phyloP scores from a whole-genome alignment of 2,797 vertebrate species.

The Spea hammondii region DNA sequence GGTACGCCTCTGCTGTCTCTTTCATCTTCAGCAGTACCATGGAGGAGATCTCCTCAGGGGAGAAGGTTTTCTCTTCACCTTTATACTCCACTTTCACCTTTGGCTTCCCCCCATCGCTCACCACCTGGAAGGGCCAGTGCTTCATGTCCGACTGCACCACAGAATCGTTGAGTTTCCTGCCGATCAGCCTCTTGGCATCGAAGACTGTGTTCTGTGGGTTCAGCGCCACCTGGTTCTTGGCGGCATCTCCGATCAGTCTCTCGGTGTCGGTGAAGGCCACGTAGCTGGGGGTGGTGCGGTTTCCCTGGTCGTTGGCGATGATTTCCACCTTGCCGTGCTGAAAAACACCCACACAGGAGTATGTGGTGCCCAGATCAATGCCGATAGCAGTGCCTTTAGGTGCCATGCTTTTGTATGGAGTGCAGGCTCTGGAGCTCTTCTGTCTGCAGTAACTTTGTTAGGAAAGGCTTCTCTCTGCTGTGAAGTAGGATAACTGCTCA shows the following conservation, averaged over 20 bases:
- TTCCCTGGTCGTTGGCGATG: too few species aligned
- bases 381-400: slow-evolving; percentile 11
- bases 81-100: slow-evolving; percentile 50
- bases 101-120: slow-evolving; percentile 40
- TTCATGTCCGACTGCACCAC: slow-evolving; percentile 34
- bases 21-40: slow-evolving; percentile 54
- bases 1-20: slow-evolving; percentile 29
- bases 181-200: slow-evolving; percentile 3
- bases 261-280: slow-evolving; percentile 50
- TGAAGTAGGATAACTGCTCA: not conserved
- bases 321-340: too few species aligned
- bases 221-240: slow-evolving; percentile 51
- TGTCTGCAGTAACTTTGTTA: too few species aligned
- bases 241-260: slow-evolving; percentile 27
- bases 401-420: slow-evolving; percentile 10
- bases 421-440: not conserved
- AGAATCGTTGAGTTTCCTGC: slow-evolving; percentile 2
- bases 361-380: not conserved
- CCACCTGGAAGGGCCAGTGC: slow-evolving; percentile 34
- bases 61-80: slow-evolving; percentile 46
- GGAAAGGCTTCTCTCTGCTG: too few species aligned
- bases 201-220: slow-evolving; percentile 42
- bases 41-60: slow-evolving; percentile 51
- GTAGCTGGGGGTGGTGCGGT: slow-evolving; percentile 19
- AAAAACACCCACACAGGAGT: too few species aligned